Base-by-base conservation (phyloP, 2,113 vertebrate species). In the Lethenteron reissneri region DNA sequence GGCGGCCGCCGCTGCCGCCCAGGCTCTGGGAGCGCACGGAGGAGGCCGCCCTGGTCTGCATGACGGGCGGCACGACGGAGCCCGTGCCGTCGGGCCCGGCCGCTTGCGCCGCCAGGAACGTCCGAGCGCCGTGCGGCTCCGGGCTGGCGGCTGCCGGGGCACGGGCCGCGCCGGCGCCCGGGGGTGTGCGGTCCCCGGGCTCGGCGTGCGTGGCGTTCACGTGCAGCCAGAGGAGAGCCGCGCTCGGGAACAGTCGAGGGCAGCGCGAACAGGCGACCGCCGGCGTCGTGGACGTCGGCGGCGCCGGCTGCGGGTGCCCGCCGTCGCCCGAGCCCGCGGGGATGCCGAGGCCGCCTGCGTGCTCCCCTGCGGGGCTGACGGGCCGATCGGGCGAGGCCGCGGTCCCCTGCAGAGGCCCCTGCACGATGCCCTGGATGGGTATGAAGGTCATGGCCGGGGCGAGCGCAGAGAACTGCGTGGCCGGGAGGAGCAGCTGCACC, bases 181-280 rank as follows among this genome's bases (percentile, higher is more conserved):
- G 64, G 64, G 25, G 64, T 11, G 64, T 11, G n/a, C n/a, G 64
- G 11, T 68, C 64, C n/a, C 64, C n/a, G n/a, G n/a, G 10, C 25
- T 68, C 64, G 64, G 64, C n/a, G 64, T 68, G 64, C 64, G n/a
- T 9, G n/a, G 64, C n/a, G 25, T 10, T 68, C 64, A 68, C n/a
- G 64, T 68, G 64, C n/a, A 17, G 11, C 64, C 64, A 68, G n/a
- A 68, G 64, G n/a, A 68, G 64, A n/a, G n/a, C 64, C 64, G 64
- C n/a, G 64, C 64, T 68, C 25, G 64, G 25, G 25, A 68, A 68
- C 10, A 68, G n/a, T 10, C 64, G 64, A 17, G n/a, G 64, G 11
- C 64, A 68, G 64, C 64, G 64, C 9, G 64, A 25, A 3, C 64
- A 68, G n/a, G 64, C 25, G n/a, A 68, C 64, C n/a, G 64, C n/a